These are phyloP conservation scores for Pentamera pediparva DNA, from an alignment of 53 echinoderm and acorn worm genomes.

Conservation along the genomic window DNA sequence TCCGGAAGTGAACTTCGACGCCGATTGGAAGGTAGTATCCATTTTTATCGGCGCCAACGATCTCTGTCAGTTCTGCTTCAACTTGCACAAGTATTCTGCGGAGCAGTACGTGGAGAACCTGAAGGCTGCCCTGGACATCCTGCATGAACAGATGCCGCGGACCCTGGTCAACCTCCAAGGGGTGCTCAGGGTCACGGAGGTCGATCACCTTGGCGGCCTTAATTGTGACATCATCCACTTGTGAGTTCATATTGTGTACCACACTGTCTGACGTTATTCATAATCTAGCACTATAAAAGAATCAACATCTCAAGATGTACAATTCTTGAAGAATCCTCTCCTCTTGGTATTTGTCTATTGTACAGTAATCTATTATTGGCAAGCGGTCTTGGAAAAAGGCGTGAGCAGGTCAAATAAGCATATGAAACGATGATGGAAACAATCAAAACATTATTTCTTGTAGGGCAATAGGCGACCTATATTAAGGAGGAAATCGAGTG, in stretches of 20 bases:
- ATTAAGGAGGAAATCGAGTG: no score
- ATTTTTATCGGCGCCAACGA: slow-evolving; percentile 79
- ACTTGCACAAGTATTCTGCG: slow-evolving; percentile 43
- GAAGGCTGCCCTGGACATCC: slow-evolving; percentile 33
- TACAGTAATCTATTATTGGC: no score
- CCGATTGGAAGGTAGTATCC: slow-evolving; percentile 73
- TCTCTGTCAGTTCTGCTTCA: slow-evolving; percentile 62
- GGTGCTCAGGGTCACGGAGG: background rate
- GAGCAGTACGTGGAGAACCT: slow-evolving; percentile 50
- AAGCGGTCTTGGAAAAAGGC: no score
- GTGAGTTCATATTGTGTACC: slow-evolving; percentile 2
- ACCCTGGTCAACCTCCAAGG: slow-evolving; percentile 23
- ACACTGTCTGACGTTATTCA: no score
- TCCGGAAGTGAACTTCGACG: slow-evolving; percentile 45
- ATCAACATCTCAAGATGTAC: no score
- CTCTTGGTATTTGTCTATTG: no score
- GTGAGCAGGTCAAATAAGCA: no score
- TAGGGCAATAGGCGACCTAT: no score
- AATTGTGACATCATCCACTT: slow-evolving; percentile 32
- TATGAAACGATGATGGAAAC: no score
- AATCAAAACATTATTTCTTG: no score
- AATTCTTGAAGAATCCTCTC: no score
- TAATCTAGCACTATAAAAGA: no score
- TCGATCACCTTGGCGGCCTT: slow-evolving; percentile 12
- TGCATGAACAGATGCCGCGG: slow-evolving; percentile 19